Evolutionary conservation across 2,888 invertebrate genomes (phyloP).

Genomic region (Microchrysa polita): DNA sequence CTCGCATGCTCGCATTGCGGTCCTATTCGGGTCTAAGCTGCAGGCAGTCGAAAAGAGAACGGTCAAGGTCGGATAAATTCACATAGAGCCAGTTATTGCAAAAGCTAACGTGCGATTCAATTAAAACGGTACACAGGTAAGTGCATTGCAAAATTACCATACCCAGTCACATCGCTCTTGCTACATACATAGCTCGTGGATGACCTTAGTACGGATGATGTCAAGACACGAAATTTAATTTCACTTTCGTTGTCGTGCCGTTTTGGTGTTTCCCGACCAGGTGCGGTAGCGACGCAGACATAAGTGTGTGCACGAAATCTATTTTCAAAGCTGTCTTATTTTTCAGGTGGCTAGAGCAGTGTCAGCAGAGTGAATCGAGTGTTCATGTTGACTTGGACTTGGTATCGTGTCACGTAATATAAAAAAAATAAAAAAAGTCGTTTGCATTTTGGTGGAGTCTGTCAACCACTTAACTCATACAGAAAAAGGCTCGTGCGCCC

Average conservation of each 20-base stretch:
- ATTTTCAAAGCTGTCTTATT: background rate
- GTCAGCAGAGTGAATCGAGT: no score
- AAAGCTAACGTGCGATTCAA: background rate
- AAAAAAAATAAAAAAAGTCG: background rate
- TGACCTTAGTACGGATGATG: constrained; percentile 26
- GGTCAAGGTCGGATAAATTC: constrained; percentile 17
- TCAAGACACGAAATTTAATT: constrained; percentile 10
- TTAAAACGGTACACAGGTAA: constrained; percentile 5
- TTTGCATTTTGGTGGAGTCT: constrained; percentile 31
- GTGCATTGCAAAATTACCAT: constrained; percentile 14
- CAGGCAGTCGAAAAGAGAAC: background rate
- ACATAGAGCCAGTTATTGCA: constrained; percentile 2
- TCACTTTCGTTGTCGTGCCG: constrained; percentile 29
- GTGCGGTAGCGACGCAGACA: background rate
- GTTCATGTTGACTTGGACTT: no score
- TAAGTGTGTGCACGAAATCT: background rate
- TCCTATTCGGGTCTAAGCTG: background rate
- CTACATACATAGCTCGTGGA: background rate
- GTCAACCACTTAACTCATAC: constrained; percentile 25
- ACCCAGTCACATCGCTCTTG: background rate
- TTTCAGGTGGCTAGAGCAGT: no score
- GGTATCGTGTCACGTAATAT: background rate
- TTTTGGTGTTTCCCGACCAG: constrained; percentile 4
- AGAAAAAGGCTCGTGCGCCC: no score
- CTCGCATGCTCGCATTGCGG: background rate